Evolutionary conservation across 2,797 vertebrate genomes (phyloP).

Genomic region (Lutjanus campechanus): DNA sequence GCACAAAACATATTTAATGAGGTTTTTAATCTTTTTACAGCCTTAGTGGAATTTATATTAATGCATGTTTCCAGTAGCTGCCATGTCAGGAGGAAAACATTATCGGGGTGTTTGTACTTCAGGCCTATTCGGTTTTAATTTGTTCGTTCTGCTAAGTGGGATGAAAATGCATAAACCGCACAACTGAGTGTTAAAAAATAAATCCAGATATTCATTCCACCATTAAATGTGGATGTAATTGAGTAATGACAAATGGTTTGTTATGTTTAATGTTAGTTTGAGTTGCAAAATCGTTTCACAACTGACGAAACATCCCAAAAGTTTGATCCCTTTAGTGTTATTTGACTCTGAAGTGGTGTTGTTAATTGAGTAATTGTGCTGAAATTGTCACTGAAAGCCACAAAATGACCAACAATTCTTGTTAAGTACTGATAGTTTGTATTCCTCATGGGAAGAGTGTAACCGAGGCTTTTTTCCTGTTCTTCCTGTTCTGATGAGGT

Average conservation of each 20-base stretch:
- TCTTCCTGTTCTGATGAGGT: neutral
- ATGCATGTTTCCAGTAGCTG: neutral
- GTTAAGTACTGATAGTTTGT: neutral
- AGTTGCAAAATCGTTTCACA: neutral
- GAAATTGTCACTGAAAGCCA: neutral
- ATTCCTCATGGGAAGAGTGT: neutral
- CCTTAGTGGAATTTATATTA: neutral
- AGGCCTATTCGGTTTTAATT: neutral
- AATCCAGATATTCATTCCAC: neutral
- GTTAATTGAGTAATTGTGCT: neutral
- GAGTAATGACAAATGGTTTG: neutral
- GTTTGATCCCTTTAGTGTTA: neutral
- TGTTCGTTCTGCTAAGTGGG: neutral
- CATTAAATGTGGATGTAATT: conserved; percentile 8
- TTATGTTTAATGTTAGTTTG: neutral
- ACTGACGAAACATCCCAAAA: neutral
- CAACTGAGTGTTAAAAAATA: neutral
- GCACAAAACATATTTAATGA: neutral
- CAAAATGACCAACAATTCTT: neutral
- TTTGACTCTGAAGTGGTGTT: neutral
- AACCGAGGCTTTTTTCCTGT: neutral
- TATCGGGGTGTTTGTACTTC: neutral
- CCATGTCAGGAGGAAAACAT: neutral
- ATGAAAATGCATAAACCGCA: neutral
- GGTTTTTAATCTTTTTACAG: neutral